phyloP scores from a whole-genome alignment of 2,113 vertebrate species.

The Psilopogon haemacephalus region DNA sequence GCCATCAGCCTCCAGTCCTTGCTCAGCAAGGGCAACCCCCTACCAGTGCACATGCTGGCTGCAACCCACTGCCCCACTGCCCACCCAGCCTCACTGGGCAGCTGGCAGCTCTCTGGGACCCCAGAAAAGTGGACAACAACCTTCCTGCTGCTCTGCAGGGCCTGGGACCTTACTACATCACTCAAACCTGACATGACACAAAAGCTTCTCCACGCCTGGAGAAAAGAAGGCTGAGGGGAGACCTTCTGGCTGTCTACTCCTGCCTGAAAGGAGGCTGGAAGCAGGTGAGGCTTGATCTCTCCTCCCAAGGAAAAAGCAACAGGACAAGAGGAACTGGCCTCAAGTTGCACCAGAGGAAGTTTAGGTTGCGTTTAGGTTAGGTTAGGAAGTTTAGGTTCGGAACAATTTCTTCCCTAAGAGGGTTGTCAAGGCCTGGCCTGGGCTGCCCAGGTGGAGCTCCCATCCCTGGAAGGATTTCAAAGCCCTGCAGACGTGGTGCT shows the following conservation, averaged over 20 bases:
- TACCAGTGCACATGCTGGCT: accelerated
- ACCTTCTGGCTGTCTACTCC: accelerated
- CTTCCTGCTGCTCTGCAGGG: neutral
- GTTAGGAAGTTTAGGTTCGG: neutral
- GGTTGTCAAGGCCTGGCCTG: accelerated
- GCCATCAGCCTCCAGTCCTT: neutral
- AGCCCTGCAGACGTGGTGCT: accelerated
- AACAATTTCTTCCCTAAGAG: neutral
- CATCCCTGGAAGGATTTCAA: neutral
- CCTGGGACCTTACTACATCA: neutral
- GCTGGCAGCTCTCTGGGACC: neutral
- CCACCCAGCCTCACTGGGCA: accelerated
- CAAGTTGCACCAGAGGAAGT: accelerated
- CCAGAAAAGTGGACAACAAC: neutral
- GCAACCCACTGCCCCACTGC: neutral
- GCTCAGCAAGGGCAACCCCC: accelerated
- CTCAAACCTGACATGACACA: neutral
- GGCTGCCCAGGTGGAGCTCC: neutral
- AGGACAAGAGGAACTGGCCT: neutral
- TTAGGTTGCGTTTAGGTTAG: no score
- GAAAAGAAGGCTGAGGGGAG: neutral
- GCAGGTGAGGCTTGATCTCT: accelerated
- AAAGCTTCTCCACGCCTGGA: neutral
- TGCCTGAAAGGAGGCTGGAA: neutral
- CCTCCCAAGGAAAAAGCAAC: accelerated